A percentile compares a stretch with the other conserved stretches of the same genome.
These are phyloP conservation scores for Pungitius pungitius DNA, from an alignment of 2,113 vertebrate genomes.

Conservation along the genomic window DNA sequence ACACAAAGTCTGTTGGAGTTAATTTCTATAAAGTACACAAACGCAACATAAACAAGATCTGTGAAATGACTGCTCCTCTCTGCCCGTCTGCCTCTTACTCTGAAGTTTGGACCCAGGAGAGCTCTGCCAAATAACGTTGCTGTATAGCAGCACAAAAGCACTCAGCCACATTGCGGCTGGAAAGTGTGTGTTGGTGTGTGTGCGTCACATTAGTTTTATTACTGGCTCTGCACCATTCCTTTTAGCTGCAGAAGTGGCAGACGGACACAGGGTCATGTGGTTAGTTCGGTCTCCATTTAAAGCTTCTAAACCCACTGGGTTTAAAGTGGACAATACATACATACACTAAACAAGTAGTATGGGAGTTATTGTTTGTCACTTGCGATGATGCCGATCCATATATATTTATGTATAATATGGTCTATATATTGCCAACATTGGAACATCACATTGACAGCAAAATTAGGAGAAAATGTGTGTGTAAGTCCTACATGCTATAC, in stretches of 20 bases:
- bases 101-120: constrained; percentile 41
- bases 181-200: constrained; percentile 1
- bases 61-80: constrained; percentile 27
- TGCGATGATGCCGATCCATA: neutral
- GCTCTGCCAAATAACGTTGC: constrained; percentile 25
- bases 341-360: no score
- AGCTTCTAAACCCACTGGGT: neutral
- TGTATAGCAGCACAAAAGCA: constrained; percentile 32
- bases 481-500: neutral
- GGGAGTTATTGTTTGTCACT: neutral
- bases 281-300: constrained; percentile 6
- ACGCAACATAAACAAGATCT: constrained; percentile 13
- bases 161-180: constrained; percentile 32
- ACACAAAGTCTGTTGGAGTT: constrained; percentile 20
- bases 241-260: constrained; percentile 35
- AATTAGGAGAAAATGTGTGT: neutral
- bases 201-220: constrained; percentile 25
- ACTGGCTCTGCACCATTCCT: constrained; percentile 40
- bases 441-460: neutral
- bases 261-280: constrained; percentile 9
- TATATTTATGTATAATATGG: no score
- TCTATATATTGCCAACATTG: neutral
- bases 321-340: neutral
- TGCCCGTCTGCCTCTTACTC: constrained; percentile 6
- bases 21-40: constrained; percentile 17